Base-by-base conservation (phyloP, 2,797 vertebrate genomes). In the Esox lucius region DNA sequence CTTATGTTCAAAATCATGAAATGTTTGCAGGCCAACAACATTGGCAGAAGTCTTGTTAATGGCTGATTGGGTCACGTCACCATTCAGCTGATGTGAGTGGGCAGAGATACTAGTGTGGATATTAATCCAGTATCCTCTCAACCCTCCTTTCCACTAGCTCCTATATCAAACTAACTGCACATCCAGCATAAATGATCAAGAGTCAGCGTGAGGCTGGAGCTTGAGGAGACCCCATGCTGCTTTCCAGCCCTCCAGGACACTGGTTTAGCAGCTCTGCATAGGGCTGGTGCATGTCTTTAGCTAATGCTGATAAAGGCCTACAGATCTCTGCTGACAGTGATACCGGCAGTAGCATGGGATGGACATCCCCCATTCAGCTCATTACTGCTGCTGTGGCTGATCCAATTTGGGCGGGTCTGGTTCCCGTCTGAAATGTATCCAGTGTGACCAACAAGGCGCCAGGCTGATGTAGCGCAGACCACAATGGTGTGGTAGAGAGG, bases 391-490 rank as follows among this genome's bases (percentile, higher is more conserved):
- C 62, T 62, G 51, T 16, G 19, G 53, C 85, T 87, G 89, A 91
- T 90, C 85, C 84, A 86, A 83, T 89, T 87, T 84, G 77, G 82
- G 24, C n/a, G 12, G 2, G 56, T 61, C 56, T 7, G 56, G 11
- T 61, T 61, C 11, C 56, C 56, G 3, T 61, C 56, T 74, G 51
- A 51, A 81, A 86, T 88, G 86, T 81, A 82, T 79, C 74, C 82
- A 80, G 84, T 83, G 15, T 1, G 35, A 61, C 70, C 75, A 82
- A 86, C 87, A 88, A 85, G 74, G 78, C 76, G 61, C 72, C 83
- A 83, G 83, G 49, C 75, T 78, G 80, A 72, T 68, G 83, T 81
- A 78, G 81, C 73, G 48, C 53, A 6, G 76, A 84, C 81, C 86
- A 86, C 22, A 33, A 68, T 16, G 12, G 48, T 75, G 83, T 78